phyloP scores from a whole-genome alignment of 1,140 invertebrate species.

The Globodera rostochiensis region DNA sequence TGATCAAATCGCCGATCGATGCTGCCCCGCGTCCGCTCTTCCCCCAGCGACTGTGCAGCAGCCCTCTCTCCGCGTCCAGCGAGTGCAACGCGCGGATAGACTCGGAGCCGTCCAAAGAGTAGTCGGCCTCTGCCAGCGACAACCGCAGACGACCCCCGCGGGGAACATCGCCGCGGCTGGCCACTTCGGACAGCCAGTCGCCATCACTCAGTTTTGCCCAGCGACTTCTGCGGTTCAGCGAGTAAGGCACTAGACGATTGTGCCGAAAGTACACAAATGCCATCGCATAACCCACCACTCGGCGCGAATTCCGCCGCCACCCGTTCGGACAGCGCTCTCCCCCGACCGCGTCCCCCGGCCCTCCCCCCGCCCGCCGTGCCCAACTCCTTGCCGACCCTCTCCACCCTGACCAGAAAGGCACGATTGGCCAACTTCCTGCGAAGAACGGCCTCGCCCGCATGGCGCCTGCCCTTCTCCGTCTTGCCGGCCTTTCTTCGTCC shows the following conservation, averaged over 20 bases:
- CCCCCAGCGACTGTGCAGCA: slow-evolving; percentile 9
- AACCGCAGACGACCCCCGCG: background rate
- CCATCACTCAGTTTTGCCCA: slow-evolving; percentile 3
- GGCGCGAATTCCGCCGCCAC: slow-evolving; percentile 19
- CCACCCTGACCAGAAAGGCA: slow-evolving; percentile 22
- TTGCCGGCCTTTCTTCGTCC: slow-evolving; percentile 2
- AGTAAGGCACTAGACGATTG: slow-evolving; percentile 21
- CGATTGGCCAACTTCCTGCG: slow-evolving; percentile 15
- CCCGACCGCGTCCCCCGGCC: slow-evolving; percentile 6
- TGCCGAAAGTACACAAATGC: background rate
- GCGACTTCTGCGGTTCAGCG: slow-evolving; percentile 18
- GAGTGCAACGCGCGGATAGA: slow-evolving; percentile 12
- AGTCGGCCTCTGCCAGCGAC: slow-evolving; percentile 24
- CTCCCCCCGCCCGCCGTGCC: slow-evolving; percentile 5
- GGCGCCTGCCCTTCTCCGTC: slow-evolving; percentile 14
- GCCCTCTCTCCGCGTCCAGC: slow-evolving; percentile 2
- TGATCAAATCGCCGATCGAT: slow-evolving; percentile 5
- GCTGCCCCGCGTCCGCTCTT: slow-evolving; percentile 20
- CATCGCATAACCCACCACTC: slow-evolving; percentile 7
- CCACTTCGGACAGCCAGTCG: slow-evolving; percentile 20
- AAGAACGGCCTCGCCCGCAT: slow-evolving; percentile 14
- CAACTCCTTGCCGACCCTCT: background rate
- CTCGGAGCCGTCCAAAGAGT: slow-evolving; percentile 17
- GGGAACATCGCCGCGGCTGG: background rate
- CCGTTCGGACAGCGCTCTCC: slow-evolving; percentile 3